Percentiles rank a stretch among this genome's conserved stretches.
These are phyloP conservation scores for Oxyteleia sp. DNA, from an alignment of 2,888 invertebrate genomes.

Conservation along the genomic window DNA sequence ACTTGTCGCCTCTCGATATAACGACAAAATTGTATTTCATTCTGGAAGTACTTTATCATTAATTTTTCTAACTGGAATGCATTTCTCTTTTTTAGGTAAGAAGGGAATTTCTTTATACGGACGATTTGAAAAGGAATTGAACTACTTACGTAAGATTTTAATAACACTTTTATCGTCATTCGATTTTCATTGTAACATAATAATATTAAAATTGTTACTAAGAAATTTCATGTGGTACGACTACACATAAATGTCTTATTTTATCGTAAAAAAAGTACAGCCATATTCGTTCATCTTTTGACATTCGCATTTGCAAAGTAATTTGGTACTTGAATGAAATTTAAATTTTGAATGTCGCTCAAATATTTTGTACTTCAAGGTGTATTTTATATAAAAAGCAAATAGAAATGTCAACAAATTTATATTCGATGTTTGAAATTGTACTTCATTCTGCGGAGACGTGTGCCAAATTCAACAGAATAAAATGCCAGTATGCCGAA, in stretches of 20 bases:
- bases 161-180: too few species aligned
- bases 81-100: not conserved
- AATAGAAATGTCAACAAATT: slow-evolving; percentile 64
- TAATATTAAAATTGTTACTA: too few species aligned
- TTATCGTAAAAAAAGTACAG: slow-evolving; percentile 15
- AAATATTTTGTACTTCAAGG: slow-evolving; percentile 47
- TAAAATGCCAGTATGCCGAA: slow-evolving; percentile 47
- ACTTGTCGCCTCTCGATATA: not conserved
- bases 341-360: slow-evolving; percentile 49
- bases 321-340: slow-evolving; percentile 53
- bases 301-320: slow-evolving; percentile 47
- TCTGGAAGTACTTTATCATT: not conserved
- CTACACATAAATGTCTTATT: not conserved
- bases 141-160: too few species aligned
- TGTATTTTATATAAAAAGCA: slow-evolving; percentile 44
- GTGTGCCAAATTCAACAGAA: slow-evolving; percentile 9
- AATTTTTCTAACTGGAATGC: not conserved
- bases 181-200: too few species aligned
- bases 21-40: not conserved
- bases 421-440: slow-evolving; percentile 57
- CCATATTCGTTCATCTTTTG: slow-evolving; percentile 21
- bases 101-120: not conserved
- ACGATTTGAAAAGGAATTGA: not conserved
- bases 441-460: slow-evolving; percentile 24
- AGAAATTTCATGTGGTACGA: too few species aligned